A percentile compares a stretch with the other conserved stretches of the same genome.
phyloP scores from a whole-genome alignment of 1,140 invertebrate genomes.

The Zaprionus ornatus region DNA sequence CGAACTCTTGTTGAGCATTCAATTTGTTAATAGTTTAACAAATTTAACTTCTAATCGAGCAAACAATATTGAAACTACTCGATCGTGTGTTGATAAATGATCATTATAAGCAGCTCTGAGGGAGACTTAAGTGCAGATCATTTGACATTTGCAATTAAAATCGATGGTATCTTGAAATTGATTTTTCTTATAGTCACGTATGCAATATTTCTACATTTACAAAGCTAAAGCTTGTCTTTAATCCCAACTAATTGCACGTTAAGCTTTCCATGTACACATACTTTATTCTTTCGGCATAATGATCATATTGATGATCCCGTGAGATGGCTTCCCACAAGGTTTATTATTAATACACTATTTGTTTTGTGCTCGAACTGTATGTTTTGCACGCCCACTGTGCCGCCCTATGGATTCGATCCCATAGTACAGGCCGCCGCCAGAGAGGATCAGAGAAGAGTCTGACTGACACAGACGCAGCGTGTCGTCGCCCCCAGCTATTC shows the following conservation, averaged over 20 bases:
- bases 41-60: slow-evolving; percentile 10
- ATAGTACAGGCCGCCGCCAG: background rate
- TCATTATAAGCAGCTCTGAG: background rate
- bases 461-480: slow-evolving; percentile 57
- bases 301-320: background rate
- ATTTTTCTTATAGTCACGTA: background rate
- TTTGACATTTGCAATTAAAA: background rate
- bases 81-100: slow-evolving; percentile 7
- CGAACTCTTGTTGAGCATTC: slow-evolving; percentile 4
- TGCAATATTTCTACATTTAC: background rate
- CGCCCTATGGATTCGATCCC: slow-evolving; percentile 25
- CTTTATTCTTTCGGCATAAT: background rate
- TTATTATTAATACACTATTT: slow-evolving; percentile 41
- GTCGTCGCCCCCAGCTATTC: slow-evolving; percentile 66
- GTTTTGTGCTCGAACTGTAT: slow-evolving; percentile 22
- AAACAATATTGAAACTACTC: background rate
- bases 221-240: background rate
- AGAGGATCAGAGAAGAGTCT: background rate
- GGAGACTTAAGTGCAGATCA: background rate
- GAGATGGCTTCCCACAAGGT: slow-evolving; percentile 16
- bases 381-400: slow-evolving; percentile 67
- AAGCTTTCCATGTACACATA: background rate
- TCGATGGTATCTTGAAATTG: background rate
- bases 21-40: slow-evolving; percentile 27
- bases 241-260: slow-evolving; percentile 8